phyloP scores from a whole-genome alignment of 64 coral and sea anemone species.

The Anthopleura sola region DNA sequence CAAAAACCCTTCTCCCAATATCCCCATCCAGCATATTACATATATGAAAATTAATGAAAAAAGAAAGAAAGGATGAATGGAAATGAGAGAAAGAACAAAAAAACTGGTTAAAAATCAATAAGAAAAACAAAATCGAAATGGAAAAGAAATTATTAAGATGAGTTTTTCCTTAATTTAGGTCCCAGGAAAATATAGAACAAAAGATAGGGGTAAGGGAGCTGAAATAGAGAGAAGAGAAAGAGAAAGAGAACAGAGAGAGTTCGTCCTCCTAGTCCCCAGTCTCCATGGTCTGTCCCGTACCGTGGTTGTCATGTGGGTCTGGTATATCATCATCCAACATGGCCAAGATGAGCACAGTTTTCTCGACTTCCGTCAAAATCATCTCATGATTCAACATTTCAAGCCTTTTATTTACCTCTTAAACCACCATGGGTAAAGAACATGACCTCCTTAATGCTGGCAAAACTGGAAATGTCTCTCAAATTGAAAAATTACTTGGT shows the following conservation, averaged over 20 bases:
- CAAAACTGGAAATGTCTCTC: conserved; percentile 85
- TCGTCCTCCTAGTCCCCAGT: not conserved
- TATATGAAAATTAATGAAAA: too few relatives aligned
- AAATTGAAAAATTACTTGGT: conserved; percentile 85
- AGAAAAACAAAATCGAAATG: not conserved
- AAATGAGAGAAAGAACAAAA: not conserved
- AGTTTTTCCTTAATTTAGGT: too few relatives aligned
- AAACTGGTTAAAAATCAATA: not conserved
- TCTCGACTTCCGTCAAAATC: conserved; percentile 2
- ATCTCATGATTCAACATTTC: not conserved
- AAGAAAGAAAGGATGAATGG: not conserved
- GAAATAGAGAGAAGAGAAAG: not conserved
- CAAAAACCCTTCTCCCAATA: too few relatives aligned
- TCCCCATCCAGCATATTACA: too few relatives aligned
- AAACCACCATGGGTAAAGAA: conserved; percentile 82
- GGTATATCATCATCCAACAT: not conserved
- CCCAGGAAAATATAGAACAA: too few relatives aligned
- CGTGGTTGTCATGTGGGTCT: not conserved
- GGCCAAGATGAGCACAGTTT: not conserved
- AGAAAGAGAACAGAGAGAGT: too few relatives aligned
- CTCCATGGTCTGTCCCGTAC: not conserved
- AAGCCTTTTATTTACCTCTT: conserved; percentile 8
- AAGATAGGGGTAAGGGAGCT: too few relatives aligned
- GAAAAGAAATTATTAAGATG: too few relatives aligned
- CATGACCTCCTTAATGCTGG: conserved; percentile 80